These are phyloP conservation scores for Intellagama lesueurii DNA, from an alignment of 2,797 vertebrate species.

Conservation along the genomic window DNA sequence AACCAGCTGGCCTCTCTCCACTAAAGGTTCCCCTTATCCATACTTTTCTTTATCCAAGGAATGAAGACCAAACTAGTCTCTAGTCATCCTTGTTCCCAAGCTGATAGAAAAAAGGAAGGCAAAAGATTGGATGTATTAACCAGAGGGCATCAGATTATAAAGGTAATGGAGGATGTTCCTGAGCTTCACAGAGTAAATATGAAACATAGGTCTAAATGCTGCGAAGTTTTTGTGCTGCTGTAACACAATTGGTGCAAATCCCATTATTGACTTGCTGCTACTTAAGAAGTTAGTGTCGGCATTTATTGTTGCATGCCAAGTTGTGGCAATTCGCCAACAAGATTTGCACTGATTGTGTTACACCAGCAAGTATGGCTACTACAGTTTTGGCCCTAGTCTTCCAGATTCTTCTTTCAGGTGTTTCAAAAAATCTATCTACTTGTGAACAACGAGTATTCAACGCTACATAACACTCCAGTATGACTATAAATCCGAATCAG, in stretches of 20 bases:
- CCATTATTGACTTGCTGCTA: too few species aligned
- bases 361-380: too few species aligned
- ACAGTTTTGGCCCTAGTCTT: not conserved
- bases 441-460: too few species aligned
- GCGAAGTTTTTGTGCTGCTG: too few species aligned
- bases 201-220: not conserved
- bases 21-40: not conserved
- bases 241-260: too few species aligned
- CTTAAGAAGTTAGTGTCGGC: too few species aligned
- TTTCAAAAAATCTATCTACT: not conserved
- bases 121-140: not conserved
- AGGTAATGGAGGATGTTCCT: fast-evolving
- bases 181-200: not conserved
- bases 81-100: slow-evolving; percentile 8
- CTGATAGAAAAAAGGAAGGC: not conserved
- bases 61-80: not conserved
- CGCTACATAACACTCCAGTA: too few species aligned
- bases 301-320: too few species aligned
- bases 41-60: slow-evolving; percentile 28
- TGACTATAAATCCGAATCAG: not conserved
- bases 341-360: too few species aligned
- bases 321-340: too few species aligned
- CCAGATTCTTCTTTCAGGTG: not conserved
- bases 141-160: fast-evolving
- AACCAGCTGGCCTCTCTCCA: slow-evolving; percentile 3